Conservation (phyloP, 2,888 invertebrate genomes). For the Aphodius granarius region DNA sequence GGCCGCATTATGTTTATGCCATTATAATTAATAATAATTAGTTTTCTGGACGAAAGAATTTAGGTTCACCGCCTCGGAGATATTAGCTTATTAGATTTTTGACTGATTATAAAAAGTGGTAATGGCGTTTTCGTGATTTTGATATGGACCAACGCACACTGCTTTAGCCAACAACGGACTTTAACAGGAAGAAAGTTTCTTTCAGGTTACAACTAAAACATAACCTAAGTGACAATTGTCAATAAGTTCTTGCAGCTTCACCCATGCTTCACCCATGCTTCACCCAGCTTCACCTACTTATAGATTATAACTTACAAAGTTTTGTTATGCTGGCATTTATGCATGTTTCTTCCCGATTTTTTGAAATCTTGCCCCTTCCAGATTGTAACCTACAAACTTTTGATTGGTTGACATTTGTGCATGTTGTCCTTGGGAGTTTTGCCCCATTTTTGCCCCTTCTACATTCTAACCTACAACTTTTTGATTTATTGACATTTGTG, state of each 20-base stretch:
- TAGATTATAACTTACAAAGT: neutral
- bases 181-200: neutral
- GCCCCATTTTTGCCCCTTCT: too few species aligned
- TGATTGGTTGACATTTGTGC: too few species aligned
- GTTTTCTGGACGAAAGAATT: slow-evolving; percentile 16
- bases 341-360: too few species aligned
- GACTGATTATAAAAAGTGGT: neutral
- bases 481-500: too few species aligned
- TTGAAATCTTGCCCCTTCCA: too few species aligned
- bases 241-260: too few species aligned
- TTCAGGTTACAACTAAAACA: neutral
- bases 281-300: too few species aligned
- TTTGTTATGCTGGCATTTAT: neutral
- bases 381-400: too few species aligned
- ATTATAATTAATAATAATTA: slow-evolving; percentile 28
- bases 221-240: too few species aligned
- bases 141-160: neutral
- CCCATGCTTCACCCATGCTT: too few species aligned
- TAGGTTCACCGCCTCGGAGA: slow-evolving; percentile 11
- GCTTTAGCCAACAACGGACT: neutral
- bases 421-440: too few species aligned
- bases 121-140: neutral
- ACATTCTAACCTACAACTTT: too few species aligned
- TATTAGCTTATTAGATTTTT: neutral
- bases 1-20: slow-evolving; percentile 19